Base-by-base conservation (phyloP, 2,113 vertebrate genomes). In the Lepus timidus region DNA sequence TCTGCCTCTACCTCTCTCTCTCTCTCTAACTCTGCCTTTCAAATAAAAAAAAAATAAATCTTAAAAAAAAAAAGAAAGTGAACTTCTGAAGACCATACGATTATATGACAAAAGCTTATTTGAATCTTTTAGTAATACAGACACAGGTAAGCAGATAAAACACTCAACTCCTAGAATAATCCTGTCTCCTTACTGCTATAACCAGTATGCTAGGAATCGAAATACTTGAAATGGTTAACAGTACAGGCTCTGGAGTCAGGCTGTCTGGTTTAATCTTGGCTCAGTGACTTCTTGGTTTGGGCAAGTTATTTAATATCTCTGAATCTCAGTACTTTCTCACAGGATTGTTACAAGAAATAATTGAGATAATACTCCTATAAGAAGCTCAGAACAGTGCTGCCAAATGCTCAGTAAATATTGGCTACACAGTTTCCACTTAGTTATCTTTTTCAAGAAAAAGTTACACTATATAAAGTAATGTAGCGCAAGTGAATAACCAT, bases 381-480 rank as follows among this genome's bases (percentile, higher is more conserved):
- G 79, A n/a, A 17, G 4, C 27, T 78, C 17, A 49, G 49, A 88
- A 58, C 6, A 93, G 44, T 33, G 22, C 17, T 76, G 33, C 4
- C 17, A 44, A 82, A 39, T 93, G 4, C 29, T 67, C 49, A 79
- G 6, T 65, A 61, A 5, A 36, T 27, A n/a, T 78, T 62, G 89
- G 29, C 67, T 81, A 64, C 33, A 76, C 87, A 22, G 13, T 87
- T 82, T 88, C 84, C 91, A 31, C 58, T 75, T 73, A 13, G 31
- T 58, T 64, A 73, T 74, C 78, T 91, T 85, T 93, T 64, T 7
- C 20, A 71, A 76, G 51, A 13, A 88, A 93, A 91, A 39, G 31
- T 79, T 91, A 87, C 9, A 51, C 64, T n/a, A 61, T 31, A 33
- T n/a, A 27, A 95, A 90, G 31, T n/a, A 76, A 85, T 29, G 3